Base-by-base conservation (phyloP, 2,888 invertebrate genomes). In the Boloria selene region DNA sequence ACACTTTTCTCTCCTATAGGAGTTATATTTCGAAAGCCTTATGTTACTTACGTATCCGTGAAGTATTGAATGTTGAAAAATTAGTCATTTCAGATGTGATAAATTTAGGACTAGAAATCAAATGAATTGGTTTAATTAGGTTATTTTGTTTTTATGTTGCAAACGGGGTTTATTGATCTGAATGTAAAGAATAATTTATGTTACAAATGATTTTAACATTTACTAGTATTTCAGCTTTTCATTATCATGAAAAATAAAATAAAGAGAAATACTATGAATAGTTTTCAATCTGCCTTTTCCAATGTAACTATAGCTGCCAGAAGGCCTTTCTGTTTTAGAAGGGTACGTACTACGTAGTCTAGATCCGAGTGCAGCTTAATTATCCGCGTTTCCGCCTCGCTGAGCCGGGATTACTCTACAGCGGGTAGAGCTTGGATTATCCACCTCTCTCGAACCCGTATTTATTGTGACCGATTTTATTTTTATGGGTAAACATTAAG, bases 351-450 rank as follows among this genome's bases (percentile, higher is more conserved):
- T 63, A 55, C 31, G 31, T 38, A 38, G 18, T 38, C 31, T 54
- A 54, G 45, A 44, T 50, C 22, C 51, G 44, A 64, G 51, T 31
- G 56, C 56, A 44, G 58, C 51, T 64, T 64, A 58, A 58, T 64
- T 64, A 58, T 52, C 52, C 44, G 17, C 22, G 51, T 26, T 64
- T 64, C 52, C 50, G n/a, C 26, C 64, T 64, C 64, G 45, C 58
- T 64, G 64, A 58, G 52, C 58, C 44, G 44, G 45, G 45, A 58
- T 64, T 58, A 56, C 56, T 52, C 17, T 13, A 18, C 45, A n/a
- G n/a, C 26, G 13, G 45, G 50, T 44, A n/a, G n/a, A n/a, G 55
- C 58, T 58, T 26, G 45, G 45, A 58, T 58, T 31, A 58, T 31
- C 49, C 49, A 31, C 10, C 16, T 22, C 10, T 18, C 47, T 26